Conservation (phyloP, 2,797 vertebrate species). For the Enteromius unitaeniatus region DNA sequence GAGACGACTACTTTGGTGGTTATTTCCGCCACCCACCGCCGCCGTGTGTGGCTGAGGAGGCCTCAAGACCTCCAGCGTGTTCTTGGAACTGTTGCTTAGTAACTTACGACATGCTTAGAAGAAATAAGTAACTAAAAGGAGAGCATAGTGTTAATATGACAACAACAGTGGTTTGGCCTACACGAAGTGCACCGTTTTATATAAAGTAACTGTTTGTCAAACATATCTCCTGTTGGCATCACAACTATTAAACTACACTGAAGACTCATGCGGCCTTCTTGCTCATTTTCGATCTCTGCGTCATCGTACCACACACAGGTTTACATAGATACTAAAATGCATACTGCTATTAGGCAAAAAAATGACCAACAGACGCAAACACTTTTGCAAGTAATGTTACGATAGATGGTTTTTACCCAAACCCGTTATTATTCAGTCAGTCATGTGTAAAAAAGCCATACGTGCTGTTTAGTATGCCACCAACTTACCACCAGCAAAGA, state of each 20-base stretch:
- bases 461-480: not conserved
- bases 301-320: constrained; percentile 55
- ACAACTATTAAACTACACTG: not conserved
- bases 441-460: constrained; percentile 8
- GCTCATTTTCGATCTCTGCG: constrained; percentile 1
- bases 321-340: constrained; percentile 43
- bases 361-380: constrained; percentile 20
- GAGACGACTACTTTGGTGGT: constrained; percentile 41
- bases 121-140: constrained; percentile 44
- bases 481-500: constrained; percentile 19
- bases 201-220: not conserved
- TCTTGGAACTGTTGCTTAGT: constrained; percentile 57
- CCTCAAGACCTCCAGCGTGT: constrained; percentile 56
- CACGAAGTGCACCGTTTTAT: constrained; percentile 3
- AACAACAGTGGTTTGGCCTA: not conserved
- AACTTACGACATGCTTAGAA: constrained; percentile 21
- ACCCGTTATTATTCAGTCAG: constrained; percentile 6
- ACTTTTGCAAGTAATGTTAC: not conserved
- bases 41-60: constrained; percentile 58
- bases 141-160: constrained; percentile 8
- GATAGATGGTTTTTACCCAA: not conserved
- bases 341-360: constrained; percentile 18
- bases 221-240: not conserved
- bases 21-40: constrained; percentile 57
- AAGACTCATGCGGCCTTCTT: constrained; percentile 5